Evolutionary conservation across 2,113 vertebrate genomes (phyloP).

Genomic region (Turnix velox): DNA sequence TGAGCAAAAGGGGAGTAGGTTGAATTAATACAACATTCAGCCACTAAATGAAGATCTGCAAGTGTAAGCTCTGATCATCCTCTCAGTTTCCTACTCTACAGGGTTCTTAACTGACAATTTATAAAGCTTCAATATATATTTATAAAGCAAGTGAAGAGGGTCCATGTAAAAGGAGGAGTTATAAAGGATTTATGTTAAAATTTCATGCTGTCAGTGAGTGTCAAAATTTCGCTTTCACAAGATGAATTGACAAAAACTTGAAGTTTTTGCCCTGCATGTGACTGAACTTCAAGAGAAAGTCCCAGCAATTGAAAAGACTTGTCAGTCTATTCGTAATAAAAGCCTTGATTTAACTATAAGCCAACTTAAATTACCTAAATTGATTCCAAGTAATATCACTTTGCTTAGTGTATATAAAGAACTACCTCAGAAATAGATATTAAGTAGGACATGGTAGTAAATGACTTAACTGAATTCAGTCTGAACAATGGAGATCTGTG

Average conservation of each 20-base stretch:
- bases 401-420: not conserved
- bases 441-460: not conserved
- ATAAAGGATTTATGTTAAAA: not conserved
- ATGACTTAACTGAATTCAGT: not conserved
- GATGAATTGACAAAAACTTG: not conserved
- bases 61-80: not conserved
- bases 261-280: not conserved
- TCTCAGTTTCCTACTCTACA: not conserved
- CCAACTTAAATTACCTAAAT: not conserved
- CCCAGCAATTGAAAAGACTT: not conserved
- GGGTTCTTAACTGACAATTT: not conserved
- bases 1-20: not conserved
- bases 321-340: not conserved
- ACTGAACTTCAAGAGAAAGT: not conserved
- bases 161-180: not conserved
- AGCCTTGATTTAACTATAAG: not conserved
- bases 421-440: not conserved
- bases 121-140: not conserved
- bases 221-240: not conserved
- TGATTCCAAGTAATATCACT: not conserved
- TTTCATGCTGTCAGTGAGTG: not conserved
- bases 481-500: not conserved
- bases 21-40: not conserved
- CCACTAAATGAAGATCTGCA: not conserved
- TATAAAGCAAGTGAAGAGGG: not conserved